Conservation (phyloP, 2,797 vertebrate species). For the Trichosurus vulpecula region DNA sequence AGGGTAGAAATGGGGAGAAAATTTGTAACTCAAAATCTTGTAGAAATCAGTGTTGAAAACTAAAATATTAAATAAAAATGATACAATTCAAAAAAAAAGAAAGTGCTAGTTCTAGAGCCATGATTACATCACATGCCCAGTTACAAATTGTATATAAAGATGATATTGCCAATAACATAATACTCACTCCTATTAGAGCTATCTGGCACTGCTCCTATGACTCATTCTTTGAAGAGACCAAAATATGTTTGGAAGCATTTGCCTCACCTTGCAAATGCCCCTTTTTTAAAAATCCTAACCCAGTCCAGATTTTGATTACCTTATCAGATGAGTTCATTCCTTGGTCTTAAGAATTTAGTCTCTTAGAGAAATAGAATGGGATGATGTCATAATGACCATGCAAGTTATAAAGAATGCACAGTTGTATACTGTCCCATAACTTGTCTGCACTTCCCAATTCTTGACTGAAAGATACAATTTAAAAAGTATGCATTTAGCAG, state of each 20-base stretch:
- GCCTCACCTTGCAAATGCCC: conserved; percentile 64
- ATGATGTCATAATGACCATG: conserved; percentile 1
- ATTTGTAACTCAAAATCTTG: too few species aligned
- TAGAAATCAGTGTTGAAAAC: too few species aligned
- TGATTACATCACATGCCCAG: not conserved
- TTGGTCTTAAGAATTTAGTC: conserved; percentile 29
- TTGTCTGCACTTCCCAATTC: not conserved
- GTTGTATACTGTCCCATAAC: too few species aligned
- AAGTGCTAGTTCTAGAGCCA: not conserved
- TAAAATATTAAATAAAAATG: too few species aligned
- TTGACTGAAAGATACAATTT: not conserved
- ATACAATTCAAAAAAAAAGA: too few species aligned
- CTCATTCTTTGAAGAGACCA: conserved; percentile 37
- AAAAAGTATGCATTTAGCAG: not conserved
- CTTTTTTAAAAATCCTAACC: conserved; percentile 37
- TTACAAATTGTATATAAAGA: conserved; percentile 33
- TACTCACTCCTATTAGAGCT: not conserved
- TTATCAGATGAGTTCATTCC: conserved; percentile 74
- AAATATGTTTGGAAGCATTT: conserved; percentile 57
- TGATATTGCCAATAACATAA: conserved; percentile 20
- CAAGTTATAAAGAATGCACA: conserved; percentile 38
- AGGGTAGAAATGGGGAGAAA: too few species aligned
- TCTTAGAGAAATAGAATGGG: conserved; percentile 34
- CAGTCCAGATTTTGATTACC: conserved; percentile 60
- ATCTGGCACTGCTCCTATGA: conserved; percentile 25